These are phyloP conservation scores for Nymphalis polychloros DNA, from an alignment of 2,888 invertebrate species.

Conservation along the genomic window DNA sequence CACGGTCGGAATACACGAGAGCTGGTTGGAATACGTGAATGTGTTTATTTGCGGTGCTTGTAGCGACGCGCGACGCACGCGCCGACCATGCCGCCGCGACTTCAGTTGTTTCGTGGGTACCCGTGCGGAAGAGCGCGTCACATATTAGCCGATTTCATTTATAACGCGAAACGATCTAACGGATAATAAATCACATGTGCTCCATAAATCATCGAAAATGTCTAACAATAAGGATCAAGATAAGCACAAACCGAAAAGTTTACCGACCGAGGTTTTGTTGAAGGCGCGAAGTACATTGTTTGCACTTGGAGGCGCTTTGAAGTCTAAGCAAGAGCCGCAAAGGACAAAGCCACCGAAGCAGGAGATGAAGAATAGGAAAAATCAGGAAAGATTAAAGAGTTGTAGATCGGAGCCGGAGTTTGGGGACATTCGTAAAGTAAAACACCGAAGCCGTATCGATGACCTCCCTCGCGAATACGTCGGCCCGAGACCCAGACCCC, in stretches of 20 bases:
- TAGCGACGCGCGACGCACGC: conserved; percentile 66
- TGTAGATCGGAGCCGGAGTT: conserved; percentile 73
- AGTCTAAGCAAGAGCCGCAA: conserved; percentile 63
- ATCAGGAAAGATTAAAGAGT: conserved; percentile 63
- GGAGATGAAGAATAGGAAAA: conserved; percentile 72
- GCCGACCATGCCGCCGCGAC: conserved; percentile 59
- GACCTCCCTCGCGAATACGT: conserved; percentile 53
- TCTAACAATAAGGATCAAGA: conserved; percentile 66
- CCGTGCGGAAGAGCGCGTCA: conserved; percentile 59
- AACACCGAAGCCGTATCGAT: conserved; percentile 66
- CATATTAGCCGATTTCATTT: conserved; percentile 34
- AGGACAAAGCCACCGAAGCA: conserved; percentile 62
- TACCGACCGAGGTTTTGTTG: conserved; percentile 71
- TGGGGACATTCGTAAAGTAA: conserved; percentile 58
- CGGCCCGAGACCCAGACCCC: conserved; percentile 58
- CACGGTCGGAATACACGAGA: conserved; percentile 4
- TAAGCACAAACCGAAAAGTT: conserved; percentile 68
- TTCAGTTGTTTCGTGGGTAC: conserved; percentile 67
- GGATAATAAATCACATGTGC: conserved; percentile 46
- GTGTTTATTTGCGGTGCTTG: conserved; percentile 76
- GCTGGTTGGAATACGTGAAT: conserved; percentile 44
- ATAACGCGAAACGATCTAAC: conserved; percentile 36
- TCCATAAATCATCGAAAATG: conserved; percentile 49
- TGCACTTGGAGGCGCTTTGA: conserved; percentile 73
- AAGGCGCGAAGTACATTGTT: conserved; percentile 75